Conservation (phyloP, 2,113 vertebrate species). For the Puntigrus tetrazona region DNA sequence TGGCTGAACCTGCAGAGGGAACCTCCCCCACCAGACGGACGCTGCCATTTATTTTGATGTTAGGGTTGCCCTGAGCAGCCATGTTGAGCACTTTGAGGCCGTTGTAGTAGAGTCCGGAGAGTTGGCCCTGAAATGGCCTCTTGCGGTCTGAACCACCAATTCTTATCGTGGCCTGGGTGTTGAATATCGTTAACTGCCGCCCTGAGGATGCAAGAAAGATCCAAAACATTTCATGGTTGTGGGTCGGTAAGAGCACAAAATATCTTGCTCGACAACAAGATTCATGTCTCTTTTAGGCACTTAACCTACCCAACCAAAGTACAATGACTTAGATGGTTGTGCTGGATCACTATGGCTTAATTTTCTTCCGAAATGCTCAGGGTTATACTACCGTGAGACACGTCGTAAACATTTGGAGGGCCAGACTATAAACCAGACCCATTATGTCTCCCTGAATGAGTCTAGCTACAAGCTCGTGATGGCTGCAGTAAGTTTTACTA, state of each 20-base stretch:
- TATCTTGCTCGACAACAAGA: conserved; percentile 3
- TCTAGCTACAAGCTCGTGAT: conserved; percentile 21
- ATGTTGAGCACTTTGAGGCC: conserved; percentile 96
- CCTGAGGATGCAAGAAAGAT: conserved; percentile 74
- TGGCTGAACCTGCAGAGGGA: conserved; percentile 85
- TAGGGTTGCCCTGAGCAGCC: conserved; percentile 92
- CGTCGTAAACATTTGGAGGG: conserved; percentile 39
- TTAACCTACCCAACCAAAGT: background rate
- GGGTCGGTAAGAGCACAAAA: background rate
- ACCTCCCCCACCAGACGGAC: conserved; percentile 94
- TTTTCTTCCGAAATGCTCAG: conserved; percentile 5
- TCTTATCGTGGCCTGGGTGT: conserved; percentile 95
- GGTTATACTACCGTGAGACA: conserved; percentile 36
- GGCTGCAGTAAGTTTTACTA: background rate
- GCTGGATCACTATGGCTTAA: conserved; percentile 5
- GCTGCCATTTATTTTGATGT: conserved; percentile 95
- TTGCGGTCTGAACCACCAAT: conserved; percentile 91
- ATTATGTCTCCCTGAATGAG: conserved; percentile 33
- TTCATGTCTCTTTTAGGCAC: conserved; percentile 31
- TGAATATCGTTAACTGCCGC: conserved; percentile 99
- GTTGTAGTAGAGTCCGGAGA: conserved; percentile 98
- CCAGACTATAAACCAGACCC: conserved; percentile 39
- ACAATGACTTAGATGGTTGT: conserved; percentile 21
- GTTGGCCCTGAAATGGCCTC: conserved; percentile 95
- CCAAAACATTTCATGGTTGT: conserved; percentile 14